Evolutionary conservation across 2,888 invertebrate genomes (phyloP), one percentile per base, ranked within the genome.

Genomic region (Luperina nickerlii): DNA sequence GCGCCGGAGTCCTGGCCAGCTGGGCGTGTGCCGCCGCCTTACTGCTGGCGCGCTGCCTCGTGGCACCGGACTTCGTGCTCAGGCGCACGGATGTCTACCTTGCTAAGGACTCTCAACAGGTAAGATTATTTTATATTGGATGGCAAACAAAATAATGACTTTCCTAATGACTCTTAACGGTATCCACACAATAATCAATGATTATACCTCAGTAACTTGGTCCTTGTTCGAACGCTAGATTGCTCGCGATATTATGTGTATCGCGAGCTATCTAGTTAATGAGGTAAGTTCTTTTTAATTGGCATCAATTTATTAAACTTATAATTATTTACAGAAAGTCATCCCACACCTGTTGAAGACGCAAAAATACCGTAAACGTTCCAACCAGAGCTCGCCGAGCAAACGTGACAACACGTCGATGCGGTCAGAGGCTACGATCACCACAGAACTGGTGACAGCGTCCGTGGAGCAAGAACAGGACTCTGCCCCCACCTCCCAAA

Each of bases 21-120:
- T 96, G 96, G 96, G 95, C 95, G 0, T 93, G 94, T 89, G 95
- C 92, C 13, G 94, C 94, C 48, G 95, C 96, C 5, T 84, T 96
- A 71, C 89, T 96, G 73, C 90, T 96, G 32, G 94, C 95, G 62
- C 93, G 96, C 60, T 96, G 96, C 83, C 92, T 96, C 73, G 92
- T 93, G 32, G 96, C 96, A 2, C 95, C 96, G 0, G 96, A 96
- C 93, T 97, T 96, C 87, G 88, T 88, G 6, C 91, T 96, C 71
- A 91, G 88, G 24, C 92, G 93, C 70, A 96, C 96, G 7, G 93
- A 91, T 2, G 95, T 94, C 0, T 92, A 92, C 76, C 92, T 95
- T 20, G 83, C 92, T 9, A 92, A 92, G 62, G 96, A 96, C 80
- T 96, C 96, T 0, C 90, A 94, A 63, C 91, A 94, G 92, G 96